Base-by-base conservation (phyloP, 2,797 vertebrate genomes). In the Sebastes reedi region DNA sequence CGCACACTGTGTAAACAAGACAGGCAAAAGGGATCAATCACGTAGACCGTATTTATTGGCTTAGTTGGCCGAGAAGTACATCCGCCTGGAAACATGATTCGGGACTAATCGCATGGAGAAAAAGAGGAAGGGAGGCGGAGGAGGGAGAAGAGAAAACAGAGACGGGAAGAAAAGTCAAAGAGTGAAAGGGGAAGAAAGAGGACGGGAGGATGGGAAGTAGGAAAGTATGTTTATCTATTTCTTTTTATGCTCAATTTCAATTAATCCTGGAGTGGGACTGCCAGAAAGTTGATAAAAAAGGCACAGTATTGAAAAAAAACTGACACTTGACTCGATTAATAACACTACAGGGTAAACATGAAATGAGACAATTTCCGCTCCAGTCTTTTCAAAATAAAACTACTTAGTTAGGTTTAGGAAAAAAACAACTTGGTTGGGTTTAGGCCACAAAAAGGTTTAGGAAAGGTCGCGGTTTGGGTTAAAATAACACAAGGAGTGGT, bases 1-100 rank as follows among this genome's bases (percentile, higher is more conserved):
- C 69, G 30, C 73, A 75, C 84, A 67, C 81, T 88, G 88, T 87
- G 89, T 93, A 92, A 92, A 94, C 91, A 92, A 82, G 86, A 87
- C 86, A 59, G 89, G 72, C 88, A 78, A 72, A 72, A 75, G 27
- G 77, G 88, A 93, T 94, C 91, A 88, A 89, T 91, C 88, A 82
- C 72, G 18, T 5, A 29, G 75, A 74, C 59, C 65, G 5, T 68
- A 82, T 87, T 84, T 89, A 92, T 84, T 85, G 84, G 91, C 87
- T 91, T 70, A 84, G 85, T 73, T 81, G 83, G 80, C 59, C 4
- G 2, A 42, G 74, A 54, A 84, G 79, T 24, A 69, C 74, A 66
- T 88, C 74, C 59, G 30, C 75, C 75, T 68, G 58, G 62, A 79
- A 71, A 85, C 56, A 65, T 72, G 81, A 87, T 80, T 87, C 74